Evolutionary conservation across 2,797 vertebrate species (phyloP), one percentile per base, ranked within the genome.

Genomic region (Typhlichthys eigenmanni): DNA sequence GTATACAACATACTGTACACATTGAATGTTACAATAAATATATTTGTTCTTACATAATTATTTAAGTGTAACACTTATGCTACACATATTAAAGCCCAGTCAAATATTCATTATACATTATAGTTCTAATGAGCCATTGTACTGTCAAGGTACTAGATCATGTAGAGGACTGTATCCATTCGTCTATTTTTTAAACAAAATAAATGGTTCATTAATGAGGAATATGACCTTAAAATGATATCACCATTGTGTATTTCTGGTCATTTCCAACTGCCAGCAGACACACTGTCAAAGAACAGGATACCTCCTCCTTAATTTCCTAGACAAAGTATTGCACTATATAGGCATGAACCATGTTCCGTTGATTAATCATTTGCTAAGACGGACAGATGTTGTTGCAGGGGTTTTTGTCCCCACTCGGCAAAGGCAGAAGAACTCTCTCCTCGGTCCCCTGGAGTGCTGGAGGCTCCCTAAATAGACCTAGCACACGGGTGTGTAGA

Each of bases 401-500:
- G 13, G 68, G 80, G 68, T 75, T 83, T 82, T 68, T 76, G 19
- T 13, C 88, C 87, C 84, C 86, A 79, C 81, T 83, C 80, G 58
- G 79, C 76, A 76, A 77, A 87, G 80, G 83, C 88, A 81, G 78
- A 81, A 71, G 74, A 87, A 80, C 88, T 85, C 84, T 78, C 83
- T 68, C 69, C 64, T 56, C 32, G 24, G 72, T 82, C 85, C 81
- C 88, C 89, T 46, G 85, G 84, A 87, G 88, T 55, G 88, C 85
- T 74, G 88, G 83, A 79, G 74, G 77, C 82, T 89, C 88, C 87
- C 85, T 89, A 91, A 91, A 91, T 90, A 90, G 89, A 85, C 85
- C 82, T 71, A 72, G 85, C 76, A 46, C 83, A 78, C 77, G 89
- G 87, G 84, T 86, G 85, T 89, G 88, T 87, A 77, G 85, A 87